Evolutionary conservation across 2,797 vertebrate genomes (phyloP).

Genomic region (Garrulus glandarius): DNA sequence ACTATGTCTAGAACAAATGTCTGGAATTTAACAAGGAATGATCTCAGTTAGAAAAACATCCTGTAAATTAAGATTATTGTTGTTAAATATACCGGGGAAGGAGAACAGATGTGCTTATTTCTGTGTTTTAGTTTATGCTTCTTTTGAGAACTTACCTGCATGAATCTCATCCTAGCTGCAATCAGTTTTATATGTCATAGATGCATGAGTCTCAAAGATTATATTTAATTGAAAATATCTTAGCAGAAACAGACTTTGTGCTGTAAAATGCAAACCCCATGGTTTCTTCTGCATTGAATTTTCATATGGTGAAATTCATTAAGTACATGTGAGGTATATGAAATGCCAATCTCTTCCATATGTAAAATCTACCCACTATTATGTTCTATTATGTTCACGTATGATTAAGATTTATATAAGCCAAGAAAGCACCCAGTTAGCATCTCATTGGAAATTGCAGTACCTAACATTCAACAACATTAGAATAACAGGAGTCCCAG

Average conservation of each 20-base stretch:
- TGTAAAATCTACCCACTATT: not conserved
- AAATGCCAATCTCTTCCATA: slow-evolving; percentile 10
- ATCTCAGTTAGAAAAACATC: not conserved
- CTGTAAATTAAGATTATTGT: not conserved
- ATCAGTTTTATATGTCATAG: not conserved
- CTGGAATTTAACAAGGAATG: not conserved
- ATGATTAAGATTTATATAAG: not conserved
- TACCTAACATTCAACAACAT: not conserved
- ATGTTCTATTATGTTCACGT: not conserved
- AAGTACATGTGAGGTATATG: not conserved
- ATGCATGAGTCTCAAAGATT: not conserved
- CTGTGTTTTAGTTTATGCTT: not conserved
- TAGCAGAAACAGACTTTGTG: slow-evolving; percentile 1
- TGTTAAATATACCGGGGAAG: not conserved
- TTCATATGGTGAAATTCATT: not conserved
- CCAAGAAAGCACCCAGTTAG: not conserved
- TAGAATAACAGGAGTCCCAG: not conserved
- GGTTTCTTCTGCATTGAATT: not conserved
- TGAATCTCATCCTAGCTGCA: not conserved
- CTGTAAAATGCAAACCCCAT: not conserved
- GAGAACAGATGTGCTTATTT: not conserved
- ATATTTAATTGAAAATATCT: slow-evolving; percentile 2
- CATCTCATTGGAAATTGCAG: not conserved
- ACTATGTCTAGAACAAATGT: not conserved
- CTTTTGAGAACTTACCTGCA: not conserved